Conservation (phyloP, 2,797 vertebrate genomes). For the Siniperca scherzeri region DNA sequence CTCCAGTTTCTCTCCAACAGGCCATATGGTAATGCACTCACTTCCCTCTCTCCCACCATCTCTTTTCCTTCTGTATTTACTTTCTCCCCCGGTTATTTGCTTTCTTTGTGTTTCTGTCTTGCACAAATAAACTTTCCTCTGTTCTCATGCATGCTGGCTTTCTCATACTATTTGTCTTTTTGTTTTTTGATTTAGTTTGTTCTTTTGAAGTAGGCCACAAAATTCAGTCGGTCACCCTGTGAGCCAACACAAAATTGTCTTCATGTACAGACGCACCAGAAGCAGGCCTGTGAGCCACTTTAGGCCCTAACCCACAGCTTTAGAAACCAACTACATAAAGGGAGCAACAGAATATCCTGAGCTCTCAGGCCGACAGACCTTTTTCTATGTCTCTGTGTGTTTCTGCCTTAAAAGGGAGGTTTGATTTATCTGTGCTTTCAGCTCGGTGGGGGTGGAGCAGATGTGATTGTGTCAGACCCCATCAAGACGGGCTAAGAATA, state of each 20-base stretch:
- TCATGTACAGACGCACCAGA: conserved; percentile 32
- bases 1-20: conserved; percentile 27
- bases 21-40: conserved; percentile 61
- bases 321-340: conserved; percentile 25
- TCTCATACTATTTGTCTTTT: conserved; percentile 13
- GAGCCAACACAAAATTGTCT: conserved; percentile 25
- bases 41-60: conserved; percentile 32
- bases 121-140: conserved; percentile 27
- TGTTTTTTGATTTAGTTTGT: neutral
- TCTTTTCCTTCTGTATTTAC: conserved; percentile 18
- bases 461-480: conserved; percentile 67
- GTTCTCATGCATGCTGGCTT: neutral
- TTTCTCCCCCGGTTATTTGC: conserved; percentile 18
- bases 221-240: conserved; percentile 30
- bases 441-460: conserved; percentile 61
- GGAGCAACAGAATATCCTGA: conserved; percentile 23
- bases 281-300: conserved; percentile 34
- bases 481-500: conserved; percentile 73
- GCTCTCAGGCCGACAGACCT: conserved; percentile 26
- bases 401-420: conserved; percentile 77
- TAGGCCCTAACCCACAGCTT: conserved; percentile 32
- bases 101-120: conserved; percentile 21
- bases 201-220: conserved; percentile 45
- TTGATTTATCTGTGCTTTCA: conserved; percentile 71
- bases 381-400: conserved; percentile 48